Percentiles rank a stretch among this genome's conserved stretches.
phyloP scores from a whole-genome alignment of 2,888 invertebrate species.

The Unio pictorum region DNA sequence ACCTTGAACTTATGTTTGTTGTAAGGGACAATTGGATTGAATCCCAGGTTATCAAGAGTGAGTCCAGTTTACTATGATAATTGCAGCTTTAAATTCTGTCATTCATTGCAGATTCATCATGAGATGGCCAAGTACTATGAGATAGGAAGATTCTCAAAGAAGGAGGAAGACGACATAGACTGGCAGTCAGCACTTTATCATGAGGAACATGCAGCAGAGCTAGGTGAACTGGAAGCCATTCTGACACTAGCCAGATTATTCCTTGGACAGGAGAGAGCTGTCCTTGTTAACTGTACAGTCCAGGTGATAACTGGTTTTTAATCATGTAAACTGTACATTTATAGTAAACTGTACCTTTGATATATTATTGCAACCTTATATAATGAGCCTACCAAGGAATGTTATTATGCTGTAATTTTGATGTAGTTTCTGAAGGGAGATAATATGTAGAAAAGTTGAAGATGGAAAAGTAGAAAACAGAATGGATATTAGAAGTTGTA shows the following conservation, averaged over 20 bases:
- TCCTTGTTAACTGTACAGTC: conserved; percentile 72
- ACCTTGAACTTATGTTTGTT: neutral
- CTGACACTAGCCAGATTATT: conserved; percentile 73
- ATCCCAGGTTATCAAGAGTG: no score
- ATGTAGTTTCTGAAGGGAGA: no score
- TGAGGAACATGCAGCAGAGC: conserved; percentile 74
- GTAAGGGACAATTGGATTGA: no score
- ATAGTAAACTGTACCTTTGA: no score
- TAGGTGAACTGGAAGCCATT: conserved; percentile 74
- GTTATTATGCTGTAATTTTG: no score
- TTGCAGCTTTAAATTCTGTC: neutral
- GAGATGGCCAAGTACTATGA: conserved; percentile 76
- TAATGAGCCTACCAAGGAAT: no score
- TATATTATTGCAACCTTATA: no score
- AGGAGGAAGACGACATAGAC: conserved; percentile 70
- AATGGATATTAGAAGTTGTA: no score
- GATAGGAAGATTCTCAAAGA: conserved; percentile 72
- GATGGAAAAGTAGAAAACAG: no score
- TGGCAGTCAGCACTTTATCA: conserved; percentile 74
- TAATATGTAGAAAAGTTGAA: no score
- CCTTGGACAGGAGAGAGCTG: conserved; percentile 73
- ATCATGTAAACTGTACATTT: no score
- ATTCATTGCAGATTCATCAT: conserved; percentile 72
- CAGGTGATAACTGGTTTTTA: conserved; percentile 44
- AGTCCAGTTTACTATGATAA: no score